phyloP scores from a whole-genome alignment of 2,888 invertebrate species.

The Athalia rosae region DNA sequence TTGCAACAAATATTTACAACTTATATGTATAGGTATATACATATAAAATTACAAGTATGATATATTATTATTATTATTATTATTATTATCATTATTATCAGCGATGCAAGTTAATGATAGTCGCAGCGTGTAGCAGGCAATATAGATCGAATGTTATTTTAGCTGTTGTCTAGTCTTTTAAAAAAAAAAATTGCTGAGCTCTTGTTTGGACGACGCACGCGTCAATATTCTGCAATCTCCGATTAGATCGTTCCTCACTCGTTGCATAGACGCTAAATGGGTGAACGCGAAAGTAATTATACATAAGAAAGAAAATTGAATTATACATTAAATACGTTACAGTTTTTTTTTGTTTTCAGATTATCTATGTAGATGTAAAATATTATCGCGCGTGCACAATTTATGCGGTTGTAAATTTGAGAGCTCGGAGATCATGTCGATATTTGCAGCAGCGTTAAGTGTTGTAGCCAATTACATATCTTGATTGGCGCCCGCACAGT shows the following conservation, averaged over 20 bases:
- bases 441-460: conserved; percentile 53
- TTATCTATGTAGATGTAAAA: not conserved
- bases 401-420: conserved; percentile 7
- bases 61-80: not conserved
- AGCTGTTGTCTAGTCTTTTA: conserved; percentile 41
- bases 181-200: conserved; percentile 15
- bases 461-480: conserved; percentile 64
- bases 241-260: not conserved
- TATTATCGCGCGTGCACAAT: not conserved
- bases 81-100: conserved; percentile 10
- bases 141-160: conserved; percentile 56
- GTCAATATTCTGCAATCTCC: not conserved
- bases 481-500: conserved; percentile 73
- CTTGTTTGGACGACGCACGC: not conserved
- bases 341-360: not conserved
- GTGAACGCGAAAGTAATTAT: not conserved
- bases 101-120: conserved; percentile 49
- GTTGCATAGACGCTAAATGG: not conserved
- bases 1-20: conserved; percentile 12
- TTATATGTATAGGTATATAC: conserved; percentile 23
- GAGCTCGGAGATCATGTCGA: conserved; percentile 33
- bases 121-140: conserved; percentile 64
- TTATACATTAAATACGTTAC: not conserved
- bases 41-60: not conserved
- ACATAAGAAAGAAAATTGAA: not conserved